Conservation (phyloP, 2,113 vertebrate species). For the Capricornis sumatraensis region DNA sequence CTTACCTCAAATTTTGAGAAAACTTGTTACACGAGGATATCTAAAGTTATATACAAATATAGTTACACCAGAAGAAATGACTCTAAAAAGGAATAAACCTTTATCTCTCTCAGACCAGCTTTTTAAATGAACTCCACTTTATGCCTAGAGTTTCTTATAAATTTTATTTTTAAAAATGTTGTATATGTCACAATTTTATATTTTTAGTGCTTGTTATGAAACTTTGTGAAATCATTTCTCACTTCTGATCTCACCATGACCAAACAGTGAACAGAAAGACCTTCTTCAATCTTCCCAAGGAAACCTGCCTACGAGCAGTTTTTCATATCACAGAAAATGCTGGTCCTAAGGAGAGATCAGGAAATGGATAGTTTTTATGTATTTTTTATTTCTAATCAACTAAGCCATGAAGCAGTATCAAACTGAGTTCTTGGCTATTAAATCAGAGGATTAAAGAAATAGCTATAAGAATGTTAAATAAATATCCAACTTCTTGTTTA, state of each 20-base stretch:
- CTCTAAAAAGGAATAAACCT: neutral
- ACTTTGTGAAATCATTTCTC: neutral
- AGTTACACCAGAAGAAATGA: neutral
- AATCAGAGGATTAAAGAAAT: neutral
- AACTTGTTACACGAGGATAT: neutral
- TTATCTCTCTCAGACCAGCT: neutral
- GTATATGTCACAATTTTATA: neutral
- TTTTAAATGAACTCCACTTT: neutral
- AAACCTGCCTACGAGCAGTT: neutral
- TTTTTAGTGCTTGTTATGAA: neutral
- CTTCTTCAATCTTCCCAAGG: neutral
- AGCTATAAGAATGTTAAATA: neutral
- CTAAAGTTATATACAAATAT: neutral
- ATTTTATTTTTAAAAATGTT: neutral
- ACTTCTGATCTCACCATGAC: neutral
- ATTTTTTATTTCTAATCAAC: neutral
- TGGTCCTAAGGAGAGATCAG: neutral
- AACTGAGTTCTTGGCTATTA: neutral
- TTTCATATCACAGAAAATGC: neutral
- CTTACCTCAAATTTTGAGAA: neutral
- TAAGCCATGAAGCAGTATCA: neutral
- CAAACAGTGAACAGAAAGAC: neutral
- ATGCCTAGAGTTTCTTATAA: neutral
- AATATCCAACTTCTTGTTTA: neutral
- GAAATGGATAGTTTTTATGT: neutral